Evolutionary conservation across 2,113 vertebrate genomes (phyloP).

Genomic region (Syrmaticus mikado): DNA sequence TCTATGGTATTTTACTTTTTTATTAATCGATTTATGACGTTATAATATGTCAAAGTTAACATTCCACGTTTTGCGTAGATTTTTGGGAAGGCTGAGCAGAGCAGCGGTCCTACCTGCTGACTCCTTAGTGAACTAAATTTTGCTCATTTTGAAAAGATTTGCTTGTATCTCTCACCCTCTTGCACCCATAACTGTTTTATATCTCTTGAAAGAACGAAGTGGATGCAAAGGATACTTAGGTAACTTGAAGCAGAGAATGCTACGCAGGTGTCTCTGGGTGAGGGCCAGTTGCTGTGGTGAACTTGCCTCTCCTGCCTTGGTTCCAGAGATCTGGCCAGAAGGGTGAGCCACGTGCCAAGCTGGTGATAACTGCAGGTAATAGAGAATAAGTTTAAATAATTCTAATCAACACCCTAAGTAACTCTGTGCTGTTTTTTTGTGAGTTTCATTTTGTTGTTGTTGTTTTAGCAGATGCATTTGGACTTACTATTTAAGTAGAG

Average conservation of each 20-base stretch:
- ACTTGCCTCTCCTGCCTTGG: rapidly evolving
- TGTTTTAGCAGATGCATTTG: conserved; percentile 11
- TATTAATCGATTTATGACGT: neutral
- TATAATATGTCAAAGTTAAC: neutral
- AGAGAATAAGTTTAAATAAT: neutral
- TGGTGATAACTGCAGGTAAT: neutral
- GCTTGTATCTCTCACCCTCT: neutral
- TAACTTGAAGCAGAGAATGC: neutral
- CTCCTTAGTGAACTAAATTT: neutral
- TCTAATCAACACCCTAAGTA: neutral
- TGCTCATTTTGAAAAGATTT: neutral
- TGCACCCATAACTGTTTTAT: neutral
- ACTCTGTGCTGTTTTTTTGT: neutral
- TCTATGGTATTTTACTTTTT: neutral
- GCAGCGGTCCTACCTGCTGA: neutral
- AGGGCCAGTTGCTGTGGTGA: rapidly evolving
- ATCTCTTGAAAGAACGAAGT: neutral
- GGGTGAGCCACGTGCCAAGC: rapidly evolving
- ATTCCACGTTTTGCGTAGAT: neutral
- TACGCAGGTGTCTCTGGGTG: neutral
- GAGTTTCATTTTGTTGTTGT: neutral
- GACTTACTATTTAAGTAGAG: neutral
- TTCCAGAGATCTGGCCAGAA: neutral
- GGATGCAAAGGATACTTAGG: neutral
- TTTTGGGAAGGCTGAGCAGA: neutral